Conservation (phyloP, 2,113 vertebrate species). For the Climacteris rufus region DNA sequence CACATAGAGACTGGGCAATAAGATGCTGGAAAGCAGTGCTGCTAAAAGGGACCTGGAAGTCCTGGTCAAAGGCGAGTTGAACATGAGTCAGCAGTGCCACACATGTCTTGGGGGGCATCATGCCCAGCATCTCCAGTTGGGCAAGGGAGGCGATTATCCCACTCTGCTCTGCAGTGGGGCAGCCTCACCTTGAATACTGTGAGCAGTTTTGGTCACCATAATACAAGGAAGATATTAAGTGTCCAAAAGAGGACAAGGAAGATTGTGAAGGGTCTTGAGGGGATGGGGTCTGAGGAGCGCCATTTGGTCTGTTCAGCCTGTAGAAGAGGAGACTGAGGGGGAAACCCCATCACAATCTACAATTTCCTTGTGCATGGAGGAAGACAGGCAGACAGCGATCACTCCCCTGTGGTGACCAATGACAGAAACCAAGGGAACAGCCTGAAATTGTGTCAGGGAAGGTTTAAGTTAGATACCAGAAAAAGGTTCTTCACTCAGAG, state of each 20-base stretch:
- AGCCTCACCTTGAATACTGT: rapidly evolving
- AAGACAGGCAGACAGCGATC: background rate
- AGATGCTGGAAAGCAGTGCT: rapidly evolving
- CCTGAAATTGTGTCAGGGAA: no score
- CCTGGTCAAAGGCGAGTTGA: rapidly evolving
- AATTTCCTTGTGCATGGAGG: rapidly evolving
- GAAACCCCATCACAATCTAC: background rate
- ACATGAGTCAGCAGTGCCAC: background rate
- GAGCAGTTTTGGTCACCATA: background rate
- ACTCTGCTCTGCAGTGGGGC: rapidly evolving
- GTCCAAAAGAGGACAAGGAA: background rate
- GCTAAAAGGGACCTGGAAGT: rapidly evolving
- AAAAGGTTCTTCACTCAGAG: background rate
- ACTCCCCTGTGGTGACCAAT: background rate
- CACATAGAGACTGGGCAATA: rapidly evolving
- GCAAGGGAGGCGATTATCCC: background rate
- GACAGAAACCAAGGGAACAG: rapidly evolving
- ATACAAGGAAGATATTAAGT: background rate
- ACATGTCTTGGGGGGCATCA: background rate
- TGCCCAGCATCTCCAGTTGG: rapidly evolving
- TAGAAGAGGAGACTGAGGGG: background rate
- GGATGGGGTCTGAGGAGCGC: background rate
- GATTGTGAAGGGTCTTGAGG: background rate
- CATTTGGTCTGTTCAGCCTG: background rate
- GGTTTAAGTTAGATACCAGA: background rate